Percentiles rank a stretch among this genome's conserved stretches.
phyloP scores from a whole-genome alignment of 2,797 vertebrate genomes.

The Hippocampus kuda region DNA sequence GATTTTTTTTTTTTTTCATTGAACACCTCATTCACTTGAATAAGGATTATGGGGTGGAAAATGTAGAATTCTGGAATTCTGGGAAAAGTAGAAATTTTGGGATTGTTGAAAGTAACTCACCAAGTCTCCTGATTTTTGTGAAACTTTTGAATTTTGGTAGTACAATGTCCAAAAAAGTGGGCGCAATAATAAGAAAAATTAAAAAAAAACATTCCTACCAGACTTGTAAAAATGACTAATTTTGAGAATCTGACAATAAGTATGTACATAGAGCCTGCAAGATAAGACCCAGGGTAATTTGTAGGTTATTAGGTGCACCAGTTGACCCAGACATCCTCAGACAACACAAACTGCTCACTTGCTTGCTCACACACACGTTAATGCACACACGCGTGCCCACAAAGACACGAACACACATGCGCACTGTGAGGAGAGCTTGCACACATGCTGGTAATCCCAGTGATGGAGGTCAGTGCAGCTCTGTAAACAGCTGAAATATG shows the following conservation, averaged over 20 bases:
- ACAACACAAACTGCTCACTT: neutral
- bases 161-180: neutral
- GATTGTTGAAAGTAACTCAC: neutral
- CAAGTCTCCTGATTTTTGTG: neutral
- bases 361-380: constrained; percentile 6
- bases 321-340: constrained; percentile 17
- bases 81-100: neutral
- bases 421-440: constrained; percentile 31
- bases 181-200: neutral
- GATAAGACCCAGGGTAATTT: neutral
- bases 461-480: constrained; percentile 49
- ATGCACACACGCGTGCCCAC: constrained; percentile 6
- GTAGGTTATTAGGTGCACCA: neutral
- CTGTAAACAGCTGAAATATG: constrained; percentile 66
- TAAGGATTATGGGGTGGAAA: neutral
- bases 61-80: neutral
- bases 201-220: too few species aligned
- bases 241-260: neutral
- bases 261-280: neutral
- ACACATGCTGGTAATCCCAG: constrained; percentile 55
- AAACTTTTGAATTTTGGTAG: neutral
- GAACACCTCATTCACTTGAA: neutral
- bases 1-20: neutral
- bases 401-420: constrained; percentile 14
- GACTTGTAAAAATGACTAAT: too few species aligned